Percentiles rank a stretch among this genome's conserved stretches.
phyloP scores from a whole-genome alignment of 2,113 vertebrate species.

The Stomatorhinus ivindoensis region DNA sequence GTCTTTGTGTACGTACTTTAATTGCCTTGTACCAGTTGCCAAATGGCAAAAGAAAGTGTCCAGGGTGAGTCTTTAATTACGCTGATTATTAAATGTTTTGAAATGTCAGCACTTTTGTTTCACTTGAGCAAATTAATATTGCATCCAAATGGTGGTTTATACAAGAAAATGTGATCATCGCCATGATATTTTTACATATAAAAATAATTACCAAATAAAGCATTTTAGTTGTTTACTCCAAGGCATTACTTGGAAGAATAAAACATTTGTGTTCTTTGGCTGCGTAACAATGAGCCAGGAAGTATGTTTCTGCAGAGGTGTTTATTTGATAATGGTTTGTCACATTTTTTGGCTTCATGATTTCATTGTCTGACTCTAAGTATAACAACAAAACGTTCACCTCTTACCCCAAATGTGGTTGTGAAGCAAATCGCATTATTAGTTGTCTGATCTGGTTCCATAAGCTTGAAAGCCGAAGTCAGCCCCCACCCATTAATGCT shows the following conservation, averaged over 20 bases:
- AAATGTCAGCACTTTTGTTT: background rate
- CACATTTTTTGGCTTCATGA: constrained; percentile 18
- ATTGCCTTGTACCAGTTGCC: background rate
- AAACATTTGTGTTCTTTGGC: background rate
- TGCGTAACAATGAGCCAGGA: background rate
- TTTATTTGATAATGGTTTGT: constrained; percentile 16
- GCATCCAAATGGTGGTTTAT: background rate
- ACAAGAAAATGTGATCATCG: background rate
- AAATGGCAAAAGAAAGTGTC: background rate
- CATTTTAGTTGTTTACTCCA: background rate
- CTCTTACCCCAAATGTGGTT: constrained; percentile 20
- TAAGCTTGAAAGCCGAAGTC: constrained; percentile 12
- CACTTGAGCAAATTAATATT: background rate
- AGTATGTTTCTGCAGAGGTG: constrained; percentile 2
- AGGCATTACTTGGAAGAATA: background rate
- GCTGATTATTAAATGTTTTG: background rate
- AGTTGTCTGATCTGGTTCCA: constrained; percentile 35
- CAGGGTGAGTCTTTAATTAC: background rate
- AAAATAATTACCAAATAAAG: constrained; percentile 11
- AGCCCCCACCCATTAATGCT: background rate
- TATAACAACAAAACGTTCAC: constrained; percentile 27
- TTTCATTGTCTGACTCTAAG: constrained; percentile 25
- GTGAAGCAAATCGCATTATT: background rate
- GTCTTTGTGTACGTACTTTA: background rate
- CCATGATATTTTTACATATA: background rate